phyloP scores from a whole-genome alignment of 2,888 invertebrate species.

The Lasioglossum morio region DNA sequence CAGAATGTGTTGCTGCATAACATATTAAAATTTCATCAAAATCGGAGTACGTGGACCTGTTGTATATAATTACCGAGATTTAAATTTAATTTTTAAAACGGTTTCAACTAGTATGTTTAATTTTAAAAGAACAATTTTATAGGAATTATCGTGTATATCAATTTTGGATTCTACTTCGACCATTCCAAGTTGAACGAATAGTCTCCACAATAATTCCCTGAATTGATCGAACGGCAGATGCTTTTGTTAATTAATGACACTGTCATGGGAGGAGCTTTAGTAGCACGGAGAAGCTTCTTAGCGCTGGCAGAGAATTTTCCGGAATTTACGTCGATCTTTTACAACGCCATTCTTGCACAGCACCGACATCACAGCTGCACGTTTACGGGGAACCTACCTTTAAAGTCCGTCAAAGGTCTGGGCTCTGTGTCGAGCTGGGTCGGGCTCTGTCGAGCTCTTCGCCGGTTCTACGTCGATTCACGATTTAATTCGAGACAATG shows the following conservation, averaged over 20 bases:
- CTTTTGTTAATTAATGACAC: conserved; percentile 24
- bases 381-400: conserved; percentile 15
- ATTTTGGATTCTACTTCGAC: background rate
- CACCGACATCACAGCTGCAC: conserved; percentile 16
- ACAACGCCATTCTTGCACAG: conserved; percentile 27
- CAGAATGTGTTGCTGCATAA: too few relatives aligned
- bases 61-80: too few relatives aligned
- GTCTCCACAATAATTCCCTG: too few relatives aligned
- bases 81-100: too few relatives aligned
- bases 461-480: conserved; percentile 40
- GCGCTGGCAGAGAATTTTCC: conserved; percentile 26
- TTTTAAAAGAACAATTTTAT: too few relatives aligned
- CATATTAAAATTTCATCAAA: too few relatives aligned
- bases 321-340: conserved; percentile 39
- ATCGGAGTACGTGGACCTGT: too few relatives aligned
- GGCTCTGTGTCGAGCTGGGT: conserved; percentile 44
- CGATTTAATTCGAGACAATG: background rate
- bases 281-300: background rate
- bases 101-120: too few relatives aligned
- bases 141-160: background rate
- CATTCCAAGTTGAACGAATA: background rate
- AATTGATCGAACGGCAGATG: background rate
- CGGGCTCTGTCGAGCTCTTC: conserved; percentile 36
- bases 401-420: conserved; percentile 60
- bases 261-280: conserved; percentile 22